Base-by-base conservation (phyloP, 2,797 vertebrate genomes). In the Cynodonichthys magdalenae region DNA sequence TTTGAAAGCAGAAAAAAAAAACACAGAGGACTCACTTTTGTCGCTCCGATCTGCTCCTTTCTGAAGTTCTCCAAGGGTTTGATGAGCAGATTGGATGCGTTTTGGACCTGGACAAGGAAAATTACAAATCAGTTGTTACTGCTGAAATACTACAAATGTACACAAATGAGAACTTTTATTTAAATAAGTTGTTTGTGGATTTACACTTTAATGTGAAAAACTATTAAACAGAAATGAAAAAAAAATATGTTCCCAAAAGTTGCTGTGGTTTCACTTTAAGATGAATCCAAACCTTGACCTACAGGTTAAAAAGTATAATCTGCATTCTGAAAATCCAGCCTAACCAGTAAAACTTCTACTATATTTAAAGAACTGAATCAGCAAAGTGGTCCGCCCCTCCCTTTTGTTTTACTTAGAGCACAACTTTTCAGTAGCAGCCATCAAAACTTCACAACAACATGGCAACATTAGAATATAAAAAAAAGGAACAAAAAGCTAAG, bases 51-150 rank as follows among this genome's bases (percentile, higher is more conserved):
- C 78, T 98, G 96, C 28, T 99, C 97, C 82, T 98, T 99, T 45
- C 95, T 94, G 78, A 99, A 99, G 85, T 92, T 96, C 91, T 99
- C 97, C 91, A 99, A 53, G 5, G 97, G 97, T 64, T 96, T 98
- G 79, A 99, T 99, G 73, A 99, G 93, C 79, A 99, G 85, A 84
- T 98, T 96, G n/a, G 94, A 96, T 0, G 97, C 95, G 2, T 99
- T 99, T 75, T 99, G 96, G 28, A 99, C 95, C 97, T 99, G 81
- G 19, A 82, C 17, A 58, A 14, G 17, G 11, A 15, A 67, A 79
- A 75, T 20, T 74, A 0, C 7, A 34, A 24, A 55, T 28, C 11
- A 41, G 20, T 2, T 0, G 0, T 83, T 61, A 80, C 15, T n/a
- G 7, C 0, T 1, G 4, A 3, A 2, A 55, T 54, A 14, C 3